Evolutionary conservation across 2,888 invertebrate genomes (phyloP).

Genomic region (Drosophila parthenogenetica): DNA sequence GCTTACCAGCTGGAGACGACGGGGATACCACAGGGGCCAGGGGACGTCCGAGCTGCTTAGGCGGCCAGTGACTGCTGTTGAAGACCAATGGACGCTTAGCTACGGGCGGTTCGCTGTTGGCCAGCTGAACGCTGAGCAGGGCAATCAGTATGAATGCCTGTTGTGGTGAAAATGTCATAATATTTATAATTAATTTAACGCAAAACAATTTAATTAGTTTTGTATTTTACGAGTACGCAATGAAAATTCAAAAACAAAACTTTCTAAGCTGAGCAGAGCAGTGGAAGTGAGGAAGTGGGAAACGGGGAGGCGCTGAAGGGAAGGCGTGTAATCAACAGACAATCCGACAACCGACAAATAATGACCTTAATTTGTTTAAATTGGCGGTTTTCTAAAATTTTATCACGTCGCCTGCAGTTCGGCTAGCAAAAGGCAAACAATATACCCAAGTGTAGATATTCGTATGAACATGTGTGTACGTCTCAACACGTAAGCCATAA

Average conservation of each 20-base stretch:
- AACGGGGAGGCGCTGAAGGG: slow-evolving; percentile 2
- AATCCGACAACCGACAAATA: slow-evolving; percentile 48
- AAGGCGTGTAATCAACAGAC: slow-evolving; percentile 47
- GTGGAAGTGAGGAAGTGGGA: not conserved
- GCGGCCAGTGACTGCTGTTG: slow-evolving; percentile 76
- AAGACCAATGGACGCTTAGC: slow-evolving; percentile 75
- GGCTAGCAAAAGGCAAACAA: slow-evolving; percentile 46
- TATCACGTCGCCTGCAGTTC: slow-evolving; percentile 70
- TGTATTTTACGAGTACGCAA: slow-evolving; percentile 12
- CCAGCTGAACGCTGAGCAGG: slow-evolving; percentile 58
- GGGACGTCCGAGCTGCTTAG: slow-evolving; percentile 70
- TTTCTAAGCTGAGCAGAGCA: slow-evolving; percentile 53
- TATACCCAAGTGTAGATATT: slow-evolving; percentile 11
- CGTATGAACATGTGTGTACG: slow-evolving; percentile 14
- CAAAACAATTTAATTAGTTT: slow-evolving; percentile 44
- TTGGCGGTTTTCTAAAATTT: slow-evolving; percentile 79
- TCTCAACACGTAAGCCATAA: slow-evolving; percentile 28
- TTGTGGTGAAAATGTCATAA: slow-evolving; percentile 39
- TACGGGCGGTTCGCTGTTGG: slow-evolving; percentile 70
- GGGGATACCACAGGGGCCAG: slow-evolving; percentile 27
- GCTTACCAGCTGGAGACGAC: slow-evolving; percentile 55
- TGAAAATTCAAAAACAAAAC: slow-evolving; percentile 41
- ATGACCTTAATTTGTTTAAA: slow-evolving; percentile 75
- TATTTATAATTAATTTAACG: slow-evolving; percentile 28
- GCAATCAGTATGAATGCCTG: slow-evolving; percentile 55